Percentiles rank a stretch among this genome's conserved stretches.
Evolutionary conservation across 2,888 invertebrate genomes (phyloP).

Genomic region (Neoscelio sp.): DNA sequence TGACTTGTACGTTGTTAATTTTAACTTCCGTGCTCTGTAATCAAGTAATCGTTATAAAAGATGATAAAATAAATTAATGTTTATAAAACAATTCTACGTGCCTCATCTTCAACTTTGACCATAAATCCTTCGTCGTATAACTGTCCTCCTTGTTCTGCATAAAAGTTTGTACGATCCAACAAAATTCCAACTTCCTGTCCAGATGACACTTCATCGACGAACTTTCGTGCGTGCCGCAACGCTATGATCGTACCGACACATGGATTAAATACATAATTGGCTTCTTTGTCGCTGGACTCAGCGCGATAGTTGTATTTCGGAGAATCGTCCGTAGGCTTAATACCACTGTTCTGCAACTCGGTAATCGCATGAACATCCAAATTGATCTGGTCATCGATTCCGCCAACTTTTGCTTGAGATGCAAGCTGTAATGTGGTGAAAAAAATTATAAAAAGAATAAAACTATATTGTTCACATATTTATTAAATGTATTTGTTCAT

Average conservation of each 20-base stretch:
- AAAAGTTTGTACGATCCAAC: slow-evolving; percentile 96
- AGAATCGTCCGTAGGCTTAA: slow-evolving; percentile 94
- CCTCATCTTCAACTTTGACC: slow-evolving; percentile 91
- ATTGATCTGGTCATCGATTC: slow-evolving; percentile 92
- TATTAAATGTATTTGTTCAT: not conserved
- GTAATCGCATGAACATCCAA: slow-evolving; percentile 98
- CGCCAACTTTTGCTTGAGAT: slow-evolving; percentile 94
- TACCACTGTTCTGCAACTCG: slow-evolving; percentile 90
- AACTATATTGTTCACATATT: not conserved
- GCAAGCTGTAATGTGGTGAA: no score
- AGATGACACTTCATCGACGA: slow-evolving; percentile 91
- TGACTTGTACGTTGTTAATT: slow-evolving; percentile 96
- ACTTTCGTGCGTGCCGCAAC: slow-evolving; percentile 91
- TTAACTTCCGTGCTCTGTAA: slow-evolving; percentile 91
- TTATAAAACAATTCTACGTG: no score
- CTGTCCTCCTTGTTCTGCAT: slow-evolving; percentile 99
- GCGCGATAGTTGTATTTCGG: slow-evolving; percentile 95
- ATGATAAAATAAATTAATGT: slow-evolving; percentile 41
- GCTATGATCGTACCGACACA: slow-evolving; percentile 92
- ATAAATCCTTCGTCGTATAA: slow-evolving; percentile 98
- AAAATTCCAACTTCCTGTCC: slow-evolving; percentile 97
- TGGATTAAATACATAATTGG: slow-evolving; percentile 90
- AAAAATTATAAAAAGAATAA: no score
- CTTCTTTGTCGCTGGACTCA: slow-evolving; percentile 86
- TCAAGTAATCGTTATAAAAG: no score